Percentiles rank a stretch among this genome's conserved stretches.
phyloP scores from a whole-genome alignment of 2,888 invertebrate genomes.

The Acronicta alni region DNA sequence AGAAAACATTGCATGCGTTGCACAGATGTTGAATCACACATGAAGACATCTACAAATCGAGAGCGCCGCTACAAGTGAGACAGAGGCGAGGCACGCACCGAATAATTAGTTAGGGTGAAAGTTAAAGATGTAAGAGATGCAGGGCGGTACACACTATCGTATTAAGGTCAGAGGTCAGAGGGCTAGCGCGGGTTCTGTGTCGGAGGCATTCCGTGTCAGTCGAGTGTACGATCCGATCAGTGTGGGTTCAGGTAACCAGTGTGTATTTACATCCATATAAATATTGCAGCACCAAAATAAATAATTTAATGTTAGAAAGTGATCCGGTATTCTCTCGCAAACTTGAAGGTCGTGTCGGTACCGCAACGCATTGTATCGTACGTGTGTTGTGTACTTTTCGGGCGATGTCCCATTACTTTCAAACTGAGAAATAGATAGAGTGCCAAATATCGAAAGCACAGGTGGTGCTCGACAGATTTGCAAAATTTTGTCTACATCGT shows the following conservation, averaged over 20 bases:
- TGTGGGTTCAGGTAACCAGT: constrained; percentile 55
- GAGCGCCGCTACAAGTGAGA: constrained; percentile 21
- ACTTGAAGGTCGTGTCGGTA: constrained; percentile 35
- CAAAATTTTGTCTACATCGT: constrained; percentile 83
- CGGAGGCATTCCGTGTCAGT: constrained; percentile 55
- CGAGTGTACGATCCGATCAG: constrained; percentile 49
- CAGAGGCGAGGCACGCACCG: constrained; percentile 55
- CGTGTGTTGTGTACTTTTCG: constrained; percentile 71
- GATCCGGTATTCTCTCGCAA: constrained; percentile 64
- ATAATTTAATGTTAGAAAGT: constrained; percentile 54
- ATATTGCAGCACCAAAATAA: constrained; percentile 61
- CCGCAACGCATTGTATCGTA: constrained; percentile 42
- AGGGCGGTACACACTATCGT: constrained; percentile 59
- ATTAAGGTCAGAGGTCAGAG: constrained; percentile 51
- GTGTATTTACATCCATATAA: constrained; percentile 69
- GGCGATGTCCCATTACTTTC: constrained; percentile 67
- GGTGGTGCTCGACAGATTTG: constrained; percentile 85
- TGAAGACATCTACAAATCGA: constrained; percentile 16
- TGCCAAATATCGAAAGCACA: constrained; percentile 88
- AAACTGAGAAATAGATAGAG: constrained; percentile 81
- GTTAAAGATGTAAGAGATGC: constrained; percentile 60
- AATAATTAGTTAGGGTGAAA: constrained; percentile 49
- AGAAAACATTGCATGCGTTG: not conserved
- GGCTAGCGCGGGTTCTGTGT: constrained; percentile 56
- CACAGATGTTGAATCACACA: not conserved